Evolutionary conservation across 2,113 vertebrate genomes (phyloP).

Genomic region (Cebus imitator): DNA sequence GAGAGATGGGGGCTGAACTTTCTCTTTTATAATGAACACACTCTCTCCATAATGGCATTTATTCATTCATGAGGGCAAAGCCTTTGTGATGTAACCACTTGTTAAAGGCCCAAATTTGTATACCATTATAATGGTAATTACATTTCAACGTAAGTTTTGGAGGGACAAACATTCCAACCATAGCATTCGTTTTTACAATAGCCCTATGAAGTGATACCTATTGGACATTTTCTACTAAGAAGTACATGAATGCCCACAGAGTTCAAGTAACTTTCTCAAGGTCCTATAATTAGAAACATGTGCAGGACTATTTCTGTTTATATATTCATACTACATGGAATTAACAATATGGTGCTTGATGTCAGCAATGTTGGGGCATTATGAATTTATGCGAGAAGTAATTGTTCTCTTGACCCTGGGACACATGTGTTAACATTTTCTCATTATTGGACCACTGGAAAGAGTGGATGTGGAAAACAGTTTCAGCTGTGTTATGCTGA

Average conservation of each 20-base stretch:
- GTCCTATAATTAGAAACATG: background rate
- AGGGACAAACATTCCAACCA: background rate
- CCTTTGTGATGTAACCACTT: background rate
- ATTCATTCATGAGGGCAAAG: background rate
- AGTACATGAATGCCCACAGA: background rate
- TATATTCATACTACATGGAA: background rate
- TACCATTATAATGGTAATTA: background rate
- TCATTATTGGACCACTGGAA: background rate
- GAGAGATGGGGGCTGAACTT: background rate
- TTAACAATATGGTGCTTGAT: background rate
- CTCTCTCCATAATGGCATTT: background rate
- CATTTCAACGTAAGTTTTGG: background rate
- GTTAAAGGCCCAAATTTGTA: background rate
- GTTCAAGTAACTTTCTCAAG: background rate
- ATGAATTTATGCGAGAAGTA: background rate
- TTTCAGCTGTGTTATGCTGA: background rate
- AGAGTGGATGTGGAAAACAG: background rate
- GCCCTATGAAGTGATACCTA: background rate
- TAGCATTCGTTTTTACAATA: background rate
- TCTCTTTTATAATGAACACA: background rate
- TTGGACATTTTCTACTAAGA: background rate
- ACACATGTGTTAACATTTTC: background rate
- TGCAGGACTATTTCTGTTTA: background rate
- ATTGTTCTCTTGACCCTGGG: background rate
- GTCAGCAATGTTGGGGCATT: background rate